phyloP scores from a whole-genome alignment of 2,888 invertebrate species.

The Drosophila yooni region DNA sequence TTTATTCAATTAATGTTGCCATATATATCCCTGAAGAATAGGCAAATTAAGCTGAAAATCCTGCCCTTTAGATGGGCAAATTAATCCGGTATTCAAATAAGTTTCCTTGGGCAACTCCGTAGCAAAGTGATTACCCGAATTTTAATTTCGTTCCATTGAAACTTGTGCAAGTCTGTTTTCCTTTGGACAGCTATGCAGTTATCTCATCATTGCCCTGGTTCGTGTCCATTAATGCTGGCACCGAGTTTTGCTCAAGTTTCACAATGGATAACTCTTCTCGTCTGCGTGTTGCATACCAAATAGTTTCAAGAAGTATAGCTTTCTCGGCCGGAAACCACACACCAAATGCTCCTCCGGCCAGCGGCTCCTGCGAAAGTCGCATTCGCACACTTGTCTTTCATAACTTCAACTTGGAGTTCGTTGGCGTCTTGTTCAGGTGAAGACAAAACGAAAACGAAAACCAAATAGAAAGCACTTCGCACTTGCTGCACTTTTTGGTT shows the following conservation, averaged over 20 bases:
- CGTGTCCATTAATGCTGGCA: slow-evolving; percentile 48
- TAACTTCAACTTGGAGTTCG: slow-evolving; percentile 57
- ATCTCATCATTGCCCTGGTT: slow-evolving; percentile 33
- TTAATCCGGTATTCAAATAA: slow-evolving; percentile 38
- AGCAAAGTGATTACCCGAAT: slow-evolving; percentile 25
- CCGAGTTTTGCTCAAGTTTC: slow-evolving; percentile 35
- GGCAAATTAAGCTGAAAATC: slow-evolving; percentile 23
- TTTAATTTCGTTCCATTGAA: slow-evolving; percentile 23
- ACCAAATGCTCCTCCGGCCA: slow-evolving; percentile 25
- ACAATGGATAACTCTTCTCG: slow-evolving; percentile 60
- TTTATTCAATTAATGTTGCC: slow-evolving; percentile 14
- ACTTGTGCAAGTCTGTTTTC: slow-evolving; percentile 8
- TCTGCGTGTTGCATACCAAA: slow-evolving; percentile 43
- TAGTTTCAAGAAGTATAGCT: slow-evolving; percentile 47
- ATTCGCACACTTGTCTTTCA: slow-evolving; percentile 79
- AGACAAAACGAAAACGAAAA: slow-evolving; percentile 43
- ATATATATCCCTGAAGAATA: slow-evolving; percentile 5
- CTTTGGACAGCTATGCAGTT: slow-evolving; percentile 31
- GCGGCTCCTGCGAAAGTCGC: slow-evolving; percentile 53
- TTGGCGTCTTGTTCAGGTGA: slow-evolving; percentile 50
- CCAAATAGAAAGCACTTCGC: slow-evolving; percentile 62
- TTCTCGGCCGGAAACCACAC: slow-evolving; percentile 45
- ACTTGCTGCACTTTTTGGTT: slow-evolving; percentile 54
- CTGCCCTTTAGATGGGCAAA: slow-evolving; percentile 18
- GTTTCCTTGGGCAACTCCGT: slow-evolving; percentile 14